These are phyloP conservation scores for Ceratosolen solmsi DNA, from an alignment of 1,140 invertebrate species.

Conservation along the genomic window DNA sequence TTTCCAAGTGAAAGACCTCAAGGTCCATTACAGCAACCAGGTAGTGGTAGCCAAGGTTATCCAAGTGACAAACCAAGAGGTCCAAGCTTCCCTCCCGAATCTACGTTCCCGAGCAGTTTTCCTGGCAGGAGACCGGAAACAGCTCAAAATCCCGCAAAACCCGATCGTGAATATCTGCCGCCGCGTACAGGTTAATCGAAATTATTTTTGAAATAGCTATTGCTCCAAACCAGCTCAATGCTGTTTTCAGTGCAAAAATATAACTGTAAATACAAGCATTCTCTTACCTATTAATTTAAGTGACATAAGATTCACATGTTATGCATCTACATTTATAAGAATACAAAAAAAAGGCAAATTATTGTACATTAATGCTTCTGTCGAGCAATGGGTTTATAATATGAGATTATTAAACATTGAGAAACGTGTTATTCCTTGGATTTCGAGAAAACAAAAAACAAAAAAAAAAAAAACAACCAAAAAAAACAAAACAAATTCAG, in stretches of 20 bases:
- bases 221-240: constrained; percentile 37
- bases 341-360: constrained; percentile 18
- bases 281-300: constrained; percentile 63
- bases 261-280: constrained; percentile 66
- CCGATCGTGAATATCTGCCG: constrained; percentile 67
- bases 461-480: too few species aligned
- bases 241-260: constrained; percentile 56
- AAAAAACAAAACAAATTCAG: not conserved
- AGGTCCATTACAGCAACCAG: constrained; percentile 47
- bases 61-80: constrained; percentile 50
- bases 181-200: constrained; percentile 62
- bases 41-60: constrained; percentile 52
- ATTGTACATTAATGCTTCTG: constrained; percentile 4
- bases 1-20: constrained; percentile 51
- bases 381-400: constrained; percentile 26
- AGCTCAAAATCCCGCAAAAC: constrained; percentile 61
- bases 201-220: not conserved
- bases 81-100: constrained; percentile 56
- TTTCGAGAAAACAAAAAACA: not conserved
- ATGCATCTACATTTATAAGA: constrained; percentile 27
- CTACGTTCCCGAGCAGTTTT: constrained; percentile 49
- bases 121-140: constrained; percentile 51
- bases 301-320: constrained; percentile 50
- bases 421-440: not conserved
- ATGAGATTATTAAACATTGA: constrained; percentile 4